phyloP scores from a whole-genome alignment of 1,140 invertebrate species.

The Procambarus virginalis region DNA sequence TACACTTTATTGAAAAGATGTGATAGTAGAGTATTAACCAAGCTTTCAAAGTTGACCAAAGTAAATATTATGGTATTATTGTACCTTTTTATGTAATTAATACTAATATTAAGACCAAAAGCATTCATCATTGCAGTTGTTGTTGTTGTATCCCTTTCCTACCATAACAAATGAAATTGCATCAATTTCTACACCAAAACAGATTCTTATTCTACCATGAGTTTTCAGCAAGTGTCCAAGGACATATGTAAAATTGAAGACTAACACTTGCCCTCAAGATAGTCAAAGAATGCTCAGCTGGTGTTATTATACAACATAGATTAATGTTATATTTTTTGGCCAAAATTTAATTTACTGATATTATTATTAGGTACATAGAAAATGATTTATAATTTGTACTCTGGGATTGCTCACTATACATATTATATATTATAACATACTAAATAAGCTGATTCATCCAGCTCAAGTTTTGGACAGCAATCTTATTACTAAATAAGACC shows the following conservation, averaged over 20 bases:
- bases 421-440: conserved; percentile 14
- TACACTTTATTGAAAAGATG: conserved; percentile 44
- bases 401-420: conserved; percentile 32
- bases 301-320: conserved; percentile 9
- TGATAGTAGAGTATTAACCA: conserved; percentile 63
- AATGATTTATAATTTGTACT: conserved; percentile 11
- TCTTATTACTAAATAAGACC: conserved; percentile 24
- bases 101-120: conserved; percentile 60
- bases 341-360: conserved; percentile 21
- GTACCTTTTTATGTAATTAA: conserved; percentile 63
- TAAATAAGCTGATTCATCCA: conserved; percentile 29
- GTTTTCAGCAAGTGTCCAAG: conserved; percentile 49
- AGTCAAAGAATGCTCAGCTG: conserved; percentile 48
- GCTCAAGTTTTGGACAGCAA: conserved; percentile 37
- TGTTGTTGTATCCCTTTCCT: conserved; percentile 54
- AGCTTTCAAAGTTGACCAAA: conserved; percentile 62
- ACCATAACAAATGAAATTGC: conserved; percentile 56
- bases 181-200: conserved; percentile 59
- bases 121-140: conserved; percentile 62
- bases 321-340: conserved; percentile 3
- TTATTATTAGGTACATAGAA: neutral
- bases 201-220: conserved; percentile 51
- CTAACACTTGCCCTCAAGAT: conserved; percentile 5
- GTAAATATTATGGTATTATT: conserved; percentile 63
- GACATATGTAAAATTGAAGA: conserved; percentile 31